Percentiles rank a stretch among this genome's conserved stretches.
phyloP scores from a whole-genome alignment of 2,797 vertebrate species.

The Microctenopoma lineatum region DNA sequence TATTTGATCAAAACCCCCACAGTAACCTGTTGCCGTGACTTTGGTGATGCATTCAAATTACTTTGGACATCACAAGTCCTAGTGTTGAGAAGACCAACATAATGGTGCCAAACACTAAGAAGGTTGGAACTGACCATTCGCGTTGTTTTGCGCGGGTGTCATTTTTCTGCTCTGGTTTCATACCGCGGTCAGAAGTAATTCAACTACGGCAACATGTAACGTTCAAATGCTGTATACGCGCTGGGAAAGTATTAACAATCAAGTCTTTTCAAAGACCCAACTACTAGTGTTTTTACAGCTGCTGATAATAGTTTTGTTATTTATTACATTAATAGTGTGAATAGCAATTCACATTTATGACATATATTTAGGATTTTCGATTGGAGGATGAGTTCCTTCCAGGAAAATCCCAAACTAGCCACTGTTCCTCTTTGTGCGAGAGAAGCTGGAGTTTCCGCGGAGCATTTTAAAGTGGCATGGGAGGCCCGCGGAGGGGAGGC shows the following conservation, averaged over 20 bases:
- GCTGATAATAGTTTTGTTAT: too few species aligned
- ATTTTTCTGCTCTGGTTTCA: neutral
- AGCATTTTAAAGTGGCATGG: conserved; percentile 10
- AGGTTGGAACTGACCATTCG: neutral
- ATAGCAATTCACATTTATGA: too few species aligned
- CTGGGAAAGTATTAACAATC: neutral
- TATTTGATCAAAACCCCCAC: neutral
- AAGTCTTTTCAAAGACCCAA: too few species aligned
- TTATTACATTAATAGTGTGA: too few species aligned
- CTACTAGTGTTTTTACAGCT: too few species aligned
- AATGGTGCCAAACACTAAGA: neutral
- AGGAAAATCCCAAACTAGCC: neutral
- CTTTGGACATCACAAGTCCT: fast-evolving
- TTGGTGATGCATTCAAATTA: neutral
- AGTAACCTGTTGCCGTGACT: conserved; percentile 17
- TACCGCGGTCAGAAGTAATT: neutral
- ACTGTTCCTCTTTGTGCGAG: fast-evolving
- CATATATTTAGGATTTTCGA: too few species aligned
- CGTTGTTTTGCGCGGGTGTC: neutral
- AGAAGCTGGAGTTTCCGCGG: neutral
- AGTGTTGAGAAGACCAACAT: neutral
- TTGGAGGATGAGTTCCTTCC: too few species aligned
- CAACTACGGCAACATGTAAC: neutral
- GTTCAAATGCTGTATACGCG: neutral
- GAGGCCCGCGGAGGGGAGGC: neutral